Evolutionary conservation across 2,888 invertebrate species (phyloP), one percentile per base, ranked within the genome.

Genomic region (Margaritifera margaritifera): DNA sequence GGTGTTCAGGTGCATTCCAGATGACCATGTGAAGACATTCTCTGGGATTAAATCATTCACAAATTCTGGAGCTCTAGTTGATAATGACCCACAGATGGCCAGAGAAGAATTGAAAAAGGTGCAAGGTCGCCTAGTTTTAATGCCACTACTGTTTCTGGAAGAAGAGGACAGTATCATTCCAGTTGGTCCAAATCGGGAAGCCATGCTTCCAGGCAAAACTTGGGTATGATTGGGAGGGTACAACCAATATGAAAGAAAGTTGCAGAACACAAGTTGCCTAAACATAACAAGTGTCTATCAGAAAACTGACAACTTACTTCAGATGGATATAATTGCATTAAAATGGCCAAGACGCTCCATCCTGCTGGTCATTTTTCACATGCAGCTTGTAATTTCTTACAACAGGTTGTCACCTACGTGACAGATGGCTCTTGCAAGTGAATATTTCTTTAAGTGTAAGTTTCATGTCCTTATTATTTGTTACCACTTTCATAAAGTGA

Each of bases 1-100:
- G 91, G 95, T 98, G 1, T 99, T 99, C 91, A 94, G 94, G 84
- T 95, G 96, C 77, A 93, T 98, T 83, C 98, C 99, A 8, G 94
- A 95, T 0, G 95, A 99, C 90, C 91, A 92, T 74, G 94, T 96
- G 0, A 93, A 93, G 80, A 93, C 93, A 5, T 97, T 97, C 89
- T 92, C 93, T 0, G 93, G 94, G 79, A 91, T 98, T 57, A 94
- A 93, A 86, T 93, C 92, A 59, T 95, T 94, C 89, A 94, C 95
- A 86, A 93, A 94, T 69, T 93, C 94, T 74, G 88, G 92, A 73
- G 93, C 94, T 0, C 89, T 98, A 19, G 94, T 94, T 89, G 92
- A 93, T 69, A 92, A 92, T 0, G 94, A 97, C 88, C 93, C 94
- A 8, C 92, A 92, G 19, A 90, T 93, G 65, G 95, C 97, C 4